These are phyloP conservation scores for Carposina sasakii DNA, from an alignment of 1,140 invertebrate species.

Conservation along the genomic window DNA sequence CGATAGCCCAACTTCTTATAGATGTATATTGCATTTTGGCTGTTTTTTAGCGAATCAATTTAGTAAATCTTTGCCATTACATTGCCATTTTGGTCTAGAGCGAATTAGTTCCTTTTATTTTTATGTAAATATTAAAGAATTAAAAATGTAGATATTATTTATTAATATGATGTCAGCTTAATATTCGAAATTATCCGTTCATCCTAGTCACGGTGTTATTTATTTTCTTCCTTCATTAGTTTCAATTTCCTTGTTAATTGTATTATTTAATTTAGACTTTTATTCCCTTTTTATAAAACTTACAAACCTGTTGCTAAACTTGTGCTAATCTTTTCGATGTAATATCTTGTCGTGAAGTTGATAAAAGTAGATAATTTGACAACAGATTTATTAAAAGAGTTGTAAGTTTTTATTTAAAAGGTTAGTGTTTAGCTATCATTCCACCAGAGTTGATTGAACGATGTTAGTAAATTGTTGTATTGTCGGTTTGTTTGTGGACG, in stretches of 20 bases:
- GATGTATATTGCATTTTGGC: conserved; percentile 46
- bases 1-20: conserved; percentile 25
- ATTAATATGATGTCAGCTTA: conserved; percentile 46
- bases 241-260: conserved; percentile 48
- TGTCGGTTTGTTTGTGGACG: conserved; percentile 25
- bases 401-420: no score
- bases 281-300: no score
- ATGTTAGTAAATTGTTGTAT: conserved; percentile 54
- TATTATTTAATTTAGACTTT: conserved; percentile 55
- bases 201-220: conserved; percentile 66
- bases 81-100: conserved; percentile 70
- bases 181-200: conserved; percentile 63
- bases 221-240: conserved; percentile 60
- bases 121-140: conserved; percentile 65
- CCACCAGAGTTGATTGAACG: conserved; percentile 42
- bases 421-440: conserved; percentile 56
- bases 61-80: conserved; percentile 65
- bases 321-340: no score
- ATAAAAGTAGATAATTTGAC: no score
- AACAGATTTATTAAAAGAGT: no score
- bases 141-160: conserved; percentile 63
- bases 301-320: no score
- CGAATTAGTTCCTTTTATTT: conserved; percentile 65
- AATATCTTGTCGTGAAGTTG: no score
- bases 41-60: conserved; percentile 44